Percentiles rank a stretch among this genome's conserved stretches.
phyloP scores from a whole-genome alignment of 2,113 vertebrate genomes.

The Campylorhamphus procurvoides region DNA sequence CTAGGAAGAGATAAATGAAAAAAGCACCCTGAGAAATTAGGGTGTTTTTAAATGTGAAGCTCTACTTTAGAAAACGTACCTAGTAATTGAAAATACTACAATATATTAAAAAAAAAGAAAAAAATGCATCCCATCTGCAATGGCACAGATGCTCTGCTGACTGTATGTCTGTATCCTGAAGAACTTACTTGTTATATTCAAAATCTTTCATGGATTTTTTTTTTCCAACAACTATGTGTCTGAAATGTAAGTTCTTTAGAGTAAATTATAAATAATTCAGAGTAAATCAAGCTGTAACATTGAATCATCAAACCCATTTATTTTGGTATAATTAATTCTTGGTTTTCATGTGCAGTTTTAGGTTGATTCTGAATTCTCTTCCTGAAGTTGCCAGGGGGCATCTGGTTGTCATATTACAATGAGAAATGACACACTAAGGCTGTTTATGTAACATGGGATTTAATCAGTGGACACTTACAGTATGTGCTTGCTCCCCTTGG shows the following conservation, averaged over 20 bases:
- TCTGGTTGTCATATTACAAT: not conserved
- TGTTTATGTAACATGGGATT: slow-evolving; percentile 27
- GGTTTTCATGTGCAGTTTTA: not conserved
- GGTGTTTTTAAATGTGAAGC: not conserved
- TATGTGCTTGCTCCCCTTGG: not conserved
- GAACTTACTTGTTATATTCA: not conserved
- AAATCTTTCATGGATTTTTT: too few species aligned
- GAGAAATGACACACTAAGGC: not conserved
- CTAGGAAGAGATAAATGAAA: not conserved
- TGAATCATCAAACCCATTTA: not conserved
- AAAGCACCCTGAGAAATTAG: not conserved
- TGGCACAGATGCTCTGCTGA: not conserved
- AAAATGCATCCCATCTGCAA: not conserved
- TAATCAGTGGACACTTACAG: not conserved
- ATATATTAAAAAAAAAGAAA: not conserved
- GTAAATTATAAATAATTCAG: not conserved
- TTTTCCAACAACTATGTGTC: not conserved
- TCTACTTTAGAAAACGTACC: not conserved
- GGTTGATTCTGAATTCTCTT: not conserved
- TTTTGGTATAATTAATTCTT: slow-evolving; percentile 22
- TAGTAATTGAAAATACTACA: not conserved
- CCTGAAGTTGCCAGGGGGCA: not conserved
- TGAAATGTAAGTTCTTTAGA: not conserved
- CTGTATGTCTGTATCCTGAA: not conserved
- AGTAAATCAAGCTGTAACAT: not conserved